phyloP scores from a whole-genome alignment of 2,888 invertebrate genomes.

The Apantesis nais region DNA sequence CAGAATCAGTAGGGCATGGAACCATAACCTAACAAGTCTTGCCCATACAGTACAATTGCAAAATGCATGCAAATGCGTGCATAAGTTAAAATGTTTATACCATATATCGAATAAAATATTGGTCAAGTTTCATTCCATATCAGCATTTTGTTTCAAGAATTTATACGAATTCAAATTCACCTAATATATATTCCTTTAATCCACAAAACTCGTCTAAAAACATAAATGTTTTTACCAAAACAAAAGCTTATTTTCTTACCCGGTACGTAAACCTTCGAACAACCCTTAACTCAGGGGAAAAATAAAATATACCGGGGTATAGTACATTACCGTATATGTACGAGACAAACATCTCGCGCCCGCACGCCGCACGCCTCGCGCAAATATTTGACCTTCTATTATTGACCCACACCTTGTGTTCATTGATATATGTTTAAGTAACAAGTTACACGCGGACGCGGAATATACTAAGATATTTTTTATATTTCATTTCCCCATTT shows the following conservation, averaged over 20 bases:
- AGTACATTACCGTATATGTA: slow-evolving; percentile 16
- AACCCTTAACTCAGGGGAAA: slow-evolving; percentile 31
- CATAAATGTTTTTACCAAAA: slow-evolving; percentile 21
- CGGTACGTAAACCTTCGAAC: slow-evolving; percentile 24
- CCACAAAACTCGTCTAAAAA: background rate
- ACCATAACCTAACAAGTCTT: no score
- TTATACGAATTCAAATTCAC: background rate
- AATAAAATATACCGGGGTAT: slow-evolving; percentile 47
- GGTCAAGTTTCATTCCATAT: background rate
- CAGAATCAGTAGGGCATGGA: no score
- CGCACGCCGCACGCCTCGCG: slow-evolving; percentile 53
- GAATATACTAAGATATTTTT: background rate
- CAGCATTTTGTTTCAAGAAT: background rate
- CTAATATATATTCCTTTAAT: background rate
- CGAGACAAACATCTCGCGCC: slow-evolving; percentile 65
- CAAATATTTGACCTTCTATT: slow-evolving; percentile 79
- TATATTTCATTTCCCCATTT: no score
- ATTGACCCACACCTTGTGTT: slow-evolving; percentile 75
- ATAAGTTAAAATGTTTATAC: no score
- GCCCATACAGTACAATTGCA: no score
- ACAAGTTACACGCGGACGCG: slow-evolving; percentile 27
- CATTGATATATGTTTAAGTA: slow-evolving; percentile 48
- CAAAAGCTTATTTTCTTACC: slow-evolving; percentile 13
- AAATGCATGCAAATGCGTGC: no score
- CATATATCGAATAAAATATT: background rate